A percentile compares a stretch with the other conserved stretches of the same genome.
Evolutionary conservation across 1,140 invertebrate genomes (phyloP).

Genomic region (Heliconius hermathena): DNA sequence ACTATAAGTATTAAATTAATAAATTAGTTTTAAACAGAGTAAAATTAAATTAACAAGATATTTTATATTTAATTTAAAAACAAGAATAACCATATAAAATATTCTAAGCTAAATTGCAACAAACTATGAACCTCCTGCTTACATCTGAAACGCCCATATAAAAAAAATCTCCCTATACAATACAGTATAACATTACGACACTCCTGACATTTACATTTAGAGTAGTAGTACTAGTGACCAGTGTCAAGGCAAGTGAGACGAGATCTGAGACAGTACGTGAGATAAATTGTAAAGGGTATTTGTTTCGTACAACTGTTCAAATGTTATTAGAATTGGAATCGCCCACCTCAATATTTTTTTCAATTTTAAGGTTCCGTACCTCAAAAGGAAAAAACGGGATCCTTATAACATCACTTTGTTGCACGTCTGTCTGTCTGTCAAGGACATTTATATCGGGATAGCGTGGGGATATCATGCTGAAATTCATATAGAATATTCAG

Average conservation of each 20-base stretch:
- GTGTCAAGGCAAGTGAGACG: slow-evolving; percentile 6
- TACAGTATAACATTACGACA: background rate
- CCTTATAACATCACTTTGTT: background rate
- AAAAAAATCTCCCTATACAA: background rate
- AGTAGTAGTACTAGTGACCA: background rate
- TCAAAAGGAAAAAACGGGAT: background rate
- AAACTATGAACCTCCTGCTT: no score
- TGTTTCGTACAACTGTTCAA: background rate
- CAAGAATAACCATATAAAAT: no score
- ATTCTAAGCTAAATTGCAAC: background rate
- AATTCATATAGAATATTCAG: no score
- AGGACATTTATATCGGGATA: no score
- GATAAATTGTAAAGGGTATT: background rate
- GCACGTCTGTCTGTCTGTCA: no score
- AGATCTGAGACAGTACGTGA: background rate
- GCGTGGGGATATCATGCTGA: no score
- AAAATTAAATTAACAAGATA: no score
- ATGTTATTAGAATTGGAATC: no score
- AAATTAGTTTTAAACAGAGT: no score
- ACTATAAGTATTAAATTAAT: background rate
- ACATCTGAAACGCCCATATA: background rate
- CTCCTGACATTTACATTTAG: background rate
- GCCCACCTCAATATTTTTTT: no score
- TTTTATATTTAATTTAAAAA: no score
- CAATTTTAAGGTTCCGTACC: no score